Base-by-base conservation (phyloP, 2,113 vertebrate genomes). In the Coptodon rendalli region DNA sequence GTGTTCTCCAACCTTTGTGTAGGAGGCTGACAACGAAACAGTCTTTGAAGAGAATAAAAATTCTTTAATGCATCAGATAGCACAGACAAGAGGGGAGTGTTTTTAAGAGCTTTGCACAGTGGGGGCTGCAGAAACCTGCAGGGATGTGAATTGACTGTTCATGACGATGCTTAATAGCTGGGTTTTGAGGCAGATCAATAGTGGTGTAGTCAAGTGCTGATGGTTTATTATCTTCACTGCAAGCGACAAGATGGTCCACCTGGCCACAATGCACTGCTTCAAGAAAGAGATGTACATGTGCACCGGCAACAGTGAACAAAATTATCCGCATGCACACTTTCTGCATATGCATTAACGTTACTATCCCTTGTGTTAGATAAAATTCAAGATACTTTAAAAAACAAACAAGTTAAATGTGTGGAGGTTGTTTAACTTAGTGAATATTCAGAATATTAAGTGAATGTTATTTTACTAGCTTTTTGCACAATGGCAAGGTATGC, bases 81-180 rank as follows among this genome's bases (percentile, higher is more conserved):
- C 8, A 36, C 19, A 54, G 78, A 68, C 34, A 36, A 53, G 80
- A 56, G 16, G 4, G 34, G 38, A 43, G 71, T 31, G 22, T 86
- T 73, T 83, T 83, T 29, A n/a, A 80, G 59, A 76, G 85, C 52
- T 19, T 13, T 61, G 17, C 53, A 11, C 50, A 59, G 84, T 2
- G 3, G 73, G 81, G 36, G 76, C 7, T n/a, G 76, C 53, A 38
- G 24, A 43, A 2, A 57, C 45, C 82, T 56, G 82, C 29, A 29
- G 53, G 43, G 53, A 83, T 85, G 68, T 78, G 71, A 85, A 61
- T 27, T 9, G 66, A 36, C 81, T 86, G 66, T 61, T 86, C 81
- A 85, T 36, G 29, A 5, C 5, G 3, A 38, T 2, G 73, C 14
- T 78, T 88, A 50, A 78, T n/a, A 50, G 71, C 17, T 50, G 45